Conservation (phyloP, 2,113 vertebrate species). For the Polypterus senegalus region DNA sequence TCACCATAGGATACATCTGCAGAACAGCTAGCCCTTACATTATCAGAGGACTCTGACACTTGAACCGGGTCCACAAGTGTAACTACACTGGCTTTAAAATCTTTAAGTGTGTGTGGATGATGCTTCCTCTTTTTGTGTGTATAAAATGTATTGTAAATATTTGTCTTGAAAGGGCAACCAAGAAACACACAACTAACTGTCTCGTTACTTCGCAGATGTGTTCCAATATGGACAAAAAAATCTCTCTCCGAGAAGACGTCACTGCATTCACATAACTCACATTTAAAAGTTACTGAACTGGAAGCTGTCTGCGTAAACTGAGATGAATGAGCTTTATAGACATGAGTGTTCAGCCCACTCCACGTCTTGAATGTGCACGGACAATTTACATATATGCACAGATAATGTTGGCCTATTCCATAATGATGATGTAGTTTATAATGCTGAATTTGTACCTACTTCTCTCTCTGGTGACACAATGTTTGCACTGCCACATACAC, state of each 20-base stretch:
- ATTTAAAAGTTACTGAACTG: not conserved
- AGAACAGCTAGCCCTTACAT: too few relatives aligned
- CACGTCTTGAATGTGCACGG: conserved; percentile 11
- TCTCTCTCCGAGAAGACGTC: too few relatives aligned
- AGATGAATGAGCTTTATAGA: not conserved
- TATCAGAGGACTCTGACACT: too few relatives aligned
- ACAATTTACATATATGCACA: conserved; percentile 8
- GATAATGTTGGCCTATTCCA: conserved; percentile 10
- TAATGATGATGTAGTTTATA: conserved; percentile 12
- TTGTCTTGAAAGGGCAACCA: conserved; percentile 3
- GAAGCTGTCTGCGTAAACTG: conserved; percentile 5
- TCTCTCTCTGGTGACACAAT: too few relatives aligned
- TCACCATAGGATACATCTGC: too few relatives aligned
- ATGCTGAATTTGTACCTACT: conserved; percentile 7
- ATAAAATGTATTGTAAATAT: conserved; percentile 14
- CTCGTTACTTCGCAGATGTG: too few relatives aligned
- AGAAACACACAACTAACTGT: not conserved
- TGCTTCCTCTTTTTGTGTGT: conserved; percentile 7
- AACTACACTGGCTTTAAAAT: conserved; percentile 8
- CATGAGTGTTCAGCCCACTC: conserved; percentile 7
- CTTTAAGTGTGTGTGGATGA: conserved; percentile 15
- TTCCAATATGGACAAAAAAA: too few relatives aligned
- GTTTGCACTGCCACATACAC: conserved; percentile 12
- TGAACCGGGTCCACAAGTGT: conserved; percentile 1
- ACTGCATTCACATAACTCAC: too few relatives aligned